Evolutionary conservation across 2,113 vertebrate genomes (phyloP).

Genomic region (Pogonocichla stellata): DNA sequence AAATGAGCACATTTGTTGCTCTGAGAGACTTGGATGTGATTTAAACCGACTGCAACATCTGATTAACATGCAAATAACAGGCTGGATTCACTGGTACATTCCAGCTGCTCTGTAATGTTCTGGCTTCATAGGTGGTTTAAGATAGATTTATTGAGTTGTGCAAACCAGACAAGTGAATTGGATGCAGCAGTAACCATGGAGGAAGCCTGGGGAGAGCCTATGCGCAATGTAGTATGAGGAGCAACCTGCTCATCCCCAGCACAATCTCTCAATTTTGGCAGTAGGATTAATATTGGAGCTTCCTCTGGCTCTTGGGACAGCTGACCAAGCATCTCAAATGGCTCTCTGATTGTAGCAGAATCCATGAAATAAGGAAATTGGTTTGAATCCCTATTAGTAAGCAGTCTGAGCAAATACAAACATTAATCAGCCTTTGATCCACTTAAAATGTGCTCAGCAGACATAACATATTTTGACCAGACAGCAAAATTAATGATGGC

Average conservation of each 20-base stretch:
- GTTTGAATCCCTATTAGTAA: neutral
- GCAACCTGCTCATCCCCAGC: neutral
- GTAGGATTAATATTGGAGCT: neutral
- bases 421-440: neutral
- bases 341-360: neutral
- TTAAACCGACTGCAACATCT: neutral
- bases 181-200: neutral
- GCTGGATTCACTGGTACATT: neutral
- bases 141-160: neutral
- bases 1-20: neutral
- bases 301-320: neutral
- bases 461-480: neutral
- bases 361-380: neutral
- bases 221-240: fast-evolving
- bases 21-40: neutral
- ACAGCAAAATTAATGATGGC: neutral
- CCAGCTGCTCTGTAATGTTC: neutral
- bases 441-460: neutral
- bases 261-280: neutral
- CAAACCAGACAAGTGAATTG: neutral
- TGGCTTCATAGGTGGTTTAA: neutral
- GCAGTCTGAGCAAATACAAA: neutral
- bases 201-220: neutral
- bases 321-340: neutral
- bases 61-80: neutral